Base-by-base conservation (phyloP, 2,113 vertebrate genomes). In the Tyto alba region DNA sequence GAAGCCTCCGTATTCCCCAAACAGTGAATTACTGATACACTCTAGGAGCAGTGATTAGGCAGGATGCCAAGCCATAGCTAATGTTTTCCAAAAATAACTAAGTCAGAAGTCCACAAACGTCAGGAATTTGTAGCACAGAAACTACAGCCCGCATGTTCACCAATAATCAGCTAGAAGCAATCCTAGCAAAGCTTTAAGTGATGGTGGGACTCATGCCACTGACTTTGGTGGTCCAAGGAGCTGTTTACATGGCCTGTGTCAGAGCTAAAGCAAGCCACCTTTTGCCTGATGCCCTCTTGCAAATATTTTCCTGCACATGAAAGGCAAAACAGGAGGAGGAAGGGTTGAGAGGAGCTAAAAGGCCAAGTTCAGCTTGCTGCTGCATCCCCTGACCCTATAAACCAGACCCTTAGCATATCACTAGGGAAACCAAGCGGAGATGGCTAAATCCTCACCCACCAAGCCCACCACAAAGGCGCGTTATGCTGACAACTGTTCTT, bases 21-120 rank as follows among this genome's bases (percentile, higher is more conserved):
- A n/a, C 1, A 11, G 16, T 0, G 0, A 22, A 69, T 40, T 73
- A 53, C 30, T 6, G 1, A 15, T 62, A 22, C 25, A 22, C 25
- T 82, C 53, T 53, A 50, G 47, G 45, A 88, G 53, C 0, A 6
- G 77, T 3, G 21, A 81, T 64, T n/a, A 62, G 77, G 74, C 93
- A 62, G 48, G 55, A 22, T 38, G 81, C 66, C 67, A 95, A 82
- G 13, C 36, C 64, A 20, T 5, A 57, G 60, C 40, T 40, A 15
- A 76, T 2, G 5, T 34, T 53, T 85, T 53, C 81, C 77, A 72
- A 82, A 91, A 93, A 69, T 21, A 73, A 79, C 32, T 10, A 27
- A 82, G 40, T 22, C 68, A 36, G 29, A 92, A 89, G 38, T 64
- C 57, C 77, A 30, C 17, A 74, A 96, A 80, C 0, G 5, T 41